A percentile compares a stretch with the other conserved stretches of the same genome.
Conservation (phyloP, 2,797 vertebrate species). For the Ispidina lecontei region DNA sequence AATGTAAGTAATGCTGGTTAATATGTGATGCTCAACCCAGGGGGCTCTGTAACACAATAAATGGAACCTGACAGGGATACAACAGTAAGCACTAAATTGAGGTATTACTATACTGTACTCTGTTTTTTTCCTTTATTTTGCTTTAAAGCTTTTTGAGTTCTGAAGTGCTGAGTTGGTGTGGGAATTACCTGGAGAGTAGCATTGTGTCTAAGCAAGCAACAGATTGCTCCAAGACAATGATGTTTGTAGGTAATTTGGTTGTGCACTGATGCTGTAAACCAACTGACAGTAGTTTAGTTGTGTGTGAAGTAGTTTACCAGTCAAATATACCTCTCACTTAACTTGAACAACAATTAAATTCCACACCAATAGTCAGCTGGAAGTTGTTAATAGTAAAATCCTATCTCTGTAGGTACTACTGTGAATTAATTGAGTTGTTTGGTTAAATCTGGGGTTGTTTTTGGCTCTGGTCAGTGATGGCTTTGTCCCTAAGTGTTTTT, state of each 20-base stretch:
- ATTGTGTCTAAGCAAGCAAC: neutral
- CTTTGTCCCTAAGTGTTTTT: neutral
- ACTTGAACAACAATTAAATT: neutral
- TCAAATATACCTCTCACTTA: neutral
- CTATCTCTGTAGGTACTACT: neutral
- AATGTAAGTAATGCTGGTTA: neutral
- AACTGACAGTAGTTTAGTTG: neutral
- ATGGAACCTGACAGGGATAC: neutral
- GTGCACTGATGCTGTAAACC: neutral
- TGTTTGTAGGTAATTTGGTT: neutral
- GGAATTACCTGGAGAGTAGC: neutral
- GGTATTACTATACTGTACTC: neutral
- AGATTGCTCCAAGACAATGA: neutral
- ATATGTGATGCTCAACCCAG: constrained; percentile 40
- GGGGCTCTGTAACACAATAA: constrained; percentile 60
- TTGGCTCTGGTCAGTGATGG: neutral
- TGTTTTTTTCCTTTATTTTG: neutral
- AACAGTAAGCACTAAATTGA: neutral
- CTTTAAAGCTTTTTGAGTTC: neutral
- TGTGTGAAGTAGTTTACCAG: neutral
- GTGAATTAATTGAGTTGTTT: neutral
- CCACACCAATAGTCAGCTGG: neutral
- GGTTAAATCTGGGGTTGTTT: neutral
- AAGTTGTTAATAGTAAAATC: neutral
- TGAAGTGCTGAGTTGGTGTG: neutral